Base-by-base conservation (phyloP, 2,888 invertebrate species). In the Drosophila mimica region DNA sequence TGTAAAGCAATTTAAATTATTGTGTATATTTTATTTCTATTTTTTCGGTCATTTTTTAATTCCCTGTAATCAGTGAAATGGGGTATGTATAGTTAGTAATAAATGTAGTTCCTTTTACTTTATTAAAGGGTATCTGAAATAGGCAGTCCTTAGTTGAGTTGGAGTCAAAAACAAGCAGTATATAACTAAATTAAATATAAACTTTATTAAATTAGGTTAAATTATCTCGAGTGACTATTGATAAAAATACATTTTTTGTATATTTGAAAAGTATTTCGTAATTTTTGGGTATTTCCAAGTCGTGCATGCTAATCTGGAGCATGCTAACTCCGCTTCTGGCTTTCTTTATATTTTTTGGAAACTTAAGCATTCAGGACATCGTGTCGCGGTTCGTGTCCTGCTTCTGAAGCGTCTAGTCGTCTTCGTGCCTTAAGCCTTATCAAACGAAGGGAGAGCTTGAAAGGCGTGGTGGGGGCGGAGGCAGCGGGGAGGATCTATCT, bases 1-100 rank as follows among this genome's bases (percentile, higher is more conserved):
- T 88, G 83, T 88, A 83, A 88, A 88, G 88, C 88, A 88, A 88
- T 88, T 88, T 88, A 88, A 88, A 89, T 88, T 85, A 88, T 88
- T 89, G 88, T 88, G 70, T 85, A 74, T 81, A 83, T 81, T 86
- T 80, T 83, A 74, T 82, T 88, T 88, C 68, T 65, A 71, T 76
- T 74, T 36, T 64, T 40, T 28, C 11, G 5, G 11, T 17, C 15
- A 9, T 63, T 46, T 43, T 51, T 48, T 6, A 6, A 51, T 68
- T 34, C 68, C 68, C 68, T 43, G 48, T 49, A 11, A 54, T 5
- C 36, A n/a, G 15, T 4, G 4, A 5, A 25, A 53, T 25, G 8
- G 34, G 53, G 15, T 34, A 9, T 25, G 25, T 25, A 25, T 2
- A 25, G 25, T 25, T 2, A 2, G 8, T 25, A 25, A 46, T 25